Conservation (phyloP, 2,888 invertebrate genomes). For the Notocelia uddmanniana region DNA sequence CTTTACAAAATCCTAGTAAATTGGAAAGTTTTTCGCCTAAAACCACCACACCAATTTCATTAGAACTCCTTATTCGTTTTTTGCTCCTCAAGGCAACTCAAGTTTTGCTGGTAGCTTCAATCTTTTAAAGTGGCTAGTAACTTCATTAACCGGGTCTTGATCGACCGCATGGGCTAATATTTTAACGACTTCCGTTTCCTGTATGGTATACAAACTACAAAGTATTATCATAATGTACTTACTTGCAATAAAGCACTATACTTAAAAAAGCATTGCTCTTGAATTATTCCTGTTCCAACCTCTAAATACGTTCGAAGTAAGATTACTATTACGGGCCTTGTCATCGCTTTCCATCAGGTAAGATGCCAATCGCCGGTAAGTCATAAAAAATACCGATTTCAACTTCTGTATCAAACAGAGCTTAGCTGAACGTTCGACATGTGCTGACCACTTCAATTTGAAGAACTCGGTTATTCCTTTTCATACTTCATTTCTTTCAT, state of each 20-base stretch:
- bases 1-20: conserved; percentile 2
- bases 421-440: conserved; percentile 22
- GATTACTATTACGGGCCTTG: no score
- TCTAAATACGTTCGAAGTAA: neutral
- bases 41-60: conserved; percentile 21
- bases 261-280: neutral
- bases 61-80: conserved; percentile 27
- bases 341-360: no score
- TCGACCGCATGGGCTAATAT: conserved; percentile 16
- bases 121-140: conserved; percentile 42
- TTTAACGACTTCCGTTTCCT: conserved; percentile 18
- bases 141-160: conserved; percentile 31
- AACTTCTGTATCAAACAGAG: conserved; percentile 4
- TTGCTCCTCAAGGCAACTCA: conserved; percentile 29
- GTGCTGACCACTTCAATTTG: conserved; percentile 41
- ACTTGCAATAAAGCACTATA: neutral
- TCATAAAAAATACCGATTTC: no score
- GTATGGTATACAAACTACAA: no score
- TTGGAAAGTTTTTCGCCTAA: neutral
- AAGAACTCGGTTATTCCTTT: conserved; percentile 36
- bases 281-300: neutral
- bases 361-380: no score
- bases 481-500: conserved; percentile 45
- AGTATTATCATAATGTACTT: no score
- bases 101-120: conserved; percentile 33